Base-by-base conservation (phyloP, 1,140 invertebrate genomes). In the Procambarus virginalis region DNA sequence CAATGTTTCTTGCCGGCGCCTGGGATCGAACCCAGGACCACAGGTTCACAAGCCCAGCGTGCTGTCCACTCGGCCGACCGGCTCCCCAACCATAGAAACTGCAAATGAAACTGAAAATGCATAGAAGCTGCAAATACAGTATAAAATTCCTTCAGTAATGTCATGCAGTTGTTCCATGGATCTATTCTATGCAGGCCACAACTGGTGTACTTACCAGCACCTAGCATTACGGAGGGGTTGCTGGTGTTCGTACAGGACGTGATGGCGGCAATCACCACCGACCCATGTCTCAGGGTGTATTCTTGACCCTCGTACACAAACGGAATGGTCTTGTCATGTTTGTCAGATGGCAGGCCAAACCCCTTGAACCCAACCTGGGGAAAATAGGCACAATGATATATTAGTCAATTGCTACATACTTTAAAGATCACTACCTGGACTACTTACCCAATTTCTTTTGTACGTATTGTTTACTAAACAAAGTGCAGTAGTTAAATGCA, bases 171-270 rank as follows among this genome's bases (percentile, higher is more conserved):
- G 34, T 34, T 34, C 34, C 34, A 34, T 34, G 34, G 34, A 34
- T 34, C 34, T 34, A 34, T 34, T 34, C 34, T 34, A 34, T 34
- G 34, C 34, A 34, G 34, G 34, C 34, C 34, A 1, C 34, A 34
- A 34, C 34, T 34, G 34, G 12, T 55, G 51, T 20, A 84, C 88
- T 60, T 14, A 92, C 92, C 92, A 68, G 92, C 92, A 22, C 92
- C 92, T 4, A 93, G 86, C 92, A 93, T 92, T 14, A 93, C 92
- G 55, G 91, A 91, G 97, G 99, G 99, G 94, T 99, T 99, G 90
- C 97, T 98, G 2, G 99, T 99, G 94, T 99, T 99, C 20, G 99
- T 99, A 94, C 99, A 99, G 75, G 97, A 98, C 1, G 99, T 99
- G 91, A 99, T 99, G 45, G 99, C 98, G 0, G 98, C 98, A 92